Percentiles rank a stretch among this genome's conserved stretches.
Conservation (phyloP, 2,113 vertebrate genomes). For the Paratilapia polleni region DNA sequence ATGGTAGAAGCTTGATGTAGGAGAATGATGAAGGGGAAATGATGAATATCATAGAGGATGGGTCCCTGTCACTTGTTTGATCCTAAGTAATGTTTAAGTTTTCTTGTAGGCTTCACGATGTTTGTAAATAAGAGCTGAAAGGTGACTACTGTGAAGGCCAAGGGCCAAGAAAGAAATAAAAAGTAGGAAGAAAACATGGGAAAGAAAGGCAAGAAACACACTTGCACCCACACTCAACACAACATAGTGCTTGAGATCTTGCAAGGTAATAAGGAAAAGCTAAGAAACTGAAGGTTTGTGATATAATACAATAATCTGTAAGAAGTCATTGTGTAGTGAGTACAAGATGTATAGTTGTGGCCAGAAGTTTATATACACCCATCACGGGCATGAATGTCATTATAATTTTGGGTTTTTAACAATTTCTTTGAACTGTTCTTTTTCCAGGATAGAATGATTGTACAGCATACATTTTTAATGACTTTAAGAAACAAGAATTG, state of each 20-base stretch:
- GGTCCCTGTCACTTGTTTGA: constrained; percentile 27
- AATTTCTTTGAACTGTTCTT: too few relatives aligned
- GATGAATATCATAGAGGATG: neutral
- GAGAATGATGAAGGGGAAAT: neutral
- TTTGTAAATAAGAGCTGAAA: constrained; percentile 29
- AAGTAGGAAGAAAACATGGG: neutral
- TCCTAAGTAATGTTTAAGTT: constrained; percentile 11
- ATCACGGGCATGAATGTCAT: too few relatives aligned
- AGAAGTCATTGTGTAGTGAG: neutral
- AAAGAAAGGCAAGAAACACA: neutral
- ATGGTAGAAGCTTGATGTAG: neutral
- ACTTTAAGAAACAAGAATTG: too few relatives aligned
- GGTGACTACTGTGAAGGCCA: constrained; percentile 8
- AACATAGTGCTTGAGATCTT: neutral
- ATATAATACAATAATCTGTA: neutral
- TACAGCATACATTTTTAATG: too few relatives aligned
- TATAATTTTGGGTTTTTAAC: too few relatives aligned
- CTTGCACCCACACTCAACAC: neutral
- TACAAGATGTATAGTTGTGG: neutral
- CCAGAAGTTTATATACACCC: too few relatives aligned
- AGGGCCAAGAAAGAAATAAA: neutral
- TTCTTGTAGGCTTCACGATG: constrained; percentile 18
- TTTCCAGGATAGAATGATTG: too few relatives aligned
- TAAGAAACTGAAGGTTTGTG: neutral
- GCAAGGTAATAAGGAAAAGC: neutral